These are phyloP conservation scores for Apotomis turbidana DNA, from an alignment of 2,888 invertebrate species.

Conservation along the genomic window DNA sequence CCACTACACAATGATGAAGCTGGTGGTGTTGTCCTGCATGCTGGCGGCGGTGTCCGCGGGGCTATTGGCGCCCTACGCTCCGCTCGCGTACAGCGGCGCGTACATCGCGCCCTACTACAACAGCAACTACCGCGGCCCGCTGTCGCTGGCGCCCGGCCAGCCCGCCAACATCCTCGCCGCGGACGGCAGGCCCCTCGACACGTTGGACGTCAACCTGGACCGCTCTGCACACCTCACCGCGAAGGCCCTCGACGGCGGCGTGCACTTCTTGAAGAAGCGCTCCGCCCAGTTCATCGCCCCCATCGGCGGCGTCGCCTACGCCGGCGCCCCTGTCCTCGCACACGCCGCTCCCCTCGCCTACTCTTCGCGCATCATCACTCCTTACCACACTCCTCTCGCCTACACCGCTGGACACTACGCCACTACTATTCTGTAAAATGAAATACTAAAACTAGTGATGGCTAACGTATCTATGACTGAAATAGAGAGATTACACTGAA, in stretches of 20 bases:
- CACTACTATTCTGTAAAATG: constrained; percentile 45
- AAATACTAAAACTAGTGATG: neutral
- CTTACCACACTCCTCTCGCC: constrained; percentile 52
- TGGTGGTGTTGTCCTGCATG: constrained; percentile 85
- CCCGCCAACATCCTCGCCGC: constrained; percentile 73
- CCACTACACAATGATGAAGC: constrained; percentile 76
- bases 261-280: constrained; percentile 66
- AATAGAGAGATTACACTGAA: neutral
- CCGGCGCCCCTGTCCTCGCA: constrained; percentile 57
- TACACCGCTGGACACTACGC: constrained; percentile 53
- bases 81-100: constrained; percentile 53
- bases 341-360: constrained; percentile 56
- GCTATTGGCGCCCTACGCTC: constrained; percentile 53
- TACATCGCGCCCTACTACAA: constrained; percentile 58
- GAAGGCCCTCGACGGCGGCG: constrained; percentile 54
- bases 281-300: constrained; percentile 53
- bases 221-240: constrained; percentile 51
- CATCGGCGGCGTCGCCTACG: constrained; percentile 55
- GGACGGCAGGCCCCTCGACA: constrained; percentile 76
- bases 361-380: constrained; percentile 53
- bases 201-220: constrained; percentile 75
- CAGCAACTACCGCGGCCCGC: constrained; percentile 59
- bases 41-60: constrained; percentile 82
- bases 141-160: constrained; percentile 75
- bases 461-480: neutral